Base-by-base conservation (phyloP, 2,888 invertebrate genomes). In the Melikaiella ostensackeni region DNA sequence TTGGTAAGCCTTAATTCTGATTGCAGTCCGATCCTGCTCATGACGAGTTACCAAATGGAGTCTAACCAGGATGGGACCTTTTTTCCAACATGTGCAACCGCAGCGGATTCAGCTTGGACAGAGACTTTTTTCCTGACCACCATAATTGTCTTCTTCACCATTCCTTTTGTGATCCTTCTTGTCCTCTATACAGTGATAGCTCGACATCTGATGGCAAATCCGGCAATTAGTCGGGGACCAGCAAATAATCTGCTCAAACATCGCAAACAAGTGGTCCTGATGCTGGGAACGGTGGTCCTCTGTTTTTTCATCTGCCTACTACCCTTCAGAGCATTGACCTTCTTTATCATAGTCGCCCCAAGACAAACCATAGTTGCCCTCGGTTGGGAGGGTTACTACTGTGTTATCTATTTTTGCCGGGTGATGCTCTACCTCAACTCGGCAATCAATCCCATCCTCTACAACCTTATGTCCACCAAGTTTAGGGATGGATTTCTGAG, bases 391-490 rank as follows among this genome's bases (percentile, higher is more conserved):
- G 94, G 94, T 76, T 98, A 96, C 91, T 97, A 96, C 92, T 96
- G 95, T 90, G 92, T 97, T 80, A 92, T 98, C 81, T 97, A 96
- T 91, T 96, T 97, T 92, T 96, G 96, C 89, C 94, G 98, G 84
- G 95, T 97, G 76, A 96, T 98, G 96, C 92, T 97, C 83, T 97
- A 97, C 92, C 93, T 97, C 75, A 98, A 98, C 92, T 97, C 97
- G 70, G 97, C 97, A 16, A 95, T 97, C 76, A 98, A 98, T 93
- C 98, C 98, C 16, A 96, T 98, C 86, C 92, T 98, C 75, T 98
- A 98, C 92, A 98, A 97, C 91, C 93, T 98, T 76, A 97, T 98
- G 95, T 97, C 97, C 78, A 96, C 97, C 1, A 98, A 97, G 90
- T 98, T 98, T 92, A 94, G 98, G 11, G 95, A 95, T 74, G 97